A percentile compares a stretch with the other conserved stretches of the same genome.
phyloP scores from a whole-genome alignment of 2,888 invertebrate genomes.

The Temnothorax unifasciatus region DNA sequence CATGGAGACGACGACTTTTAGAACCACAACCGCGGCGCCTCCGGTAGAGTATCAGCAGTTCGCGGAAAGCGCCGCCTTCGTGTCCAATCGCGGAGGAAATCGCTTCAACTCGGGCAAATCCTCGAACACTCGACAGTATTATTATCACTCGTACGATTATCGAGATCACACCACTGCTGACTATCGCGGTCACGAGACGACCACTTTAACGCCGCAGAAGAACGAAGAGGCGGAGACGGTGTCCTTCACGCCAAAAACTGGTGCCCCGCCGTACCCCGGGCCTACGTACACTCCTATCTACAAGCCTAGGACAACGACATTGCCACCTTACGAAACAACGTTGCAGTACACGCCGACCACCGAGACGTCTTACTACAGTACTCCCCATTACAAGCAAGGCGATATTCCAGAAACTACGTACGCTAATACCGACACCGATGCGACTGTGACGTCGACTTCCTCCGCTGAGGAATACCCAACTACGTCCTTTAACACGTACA shows the following conservation, averaged over 20 bases:
- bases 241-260: slow-evolving; percentile 56
- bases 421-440: slow-evolving; percentile 65
- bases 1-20: slow-evolving; percentile 83
- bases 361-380: slow-evolving; percentile 52
- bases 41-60: slow-evolving; percentile 90
- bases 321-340: slow-evolving; percentile 72
- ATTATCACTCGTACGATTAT: slow-evolving; percentile 73
- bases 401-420: slow-evolving; percentile 72
- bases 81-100: slow-evolving; percentile 86
- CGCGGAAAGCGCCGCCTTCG: slow-evolving; percentile 93
- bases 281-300: slow-evolving; percentile 81
- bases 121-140: slow-evolving; percentile 59
- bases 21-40: slow-evolving; percentile 86
- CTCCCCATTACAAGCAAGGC: slow-evolving; percentile 73
- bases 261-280: slow-evolving; percentile 78
- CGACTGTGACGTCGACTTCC: slow-evolving; percentile 68
- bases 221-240: slow-evolving; percentile 36
- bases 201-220: background rate
- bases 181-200: slow-evolving; percentile 41
- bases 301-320: slow-evolving; percentile 78
- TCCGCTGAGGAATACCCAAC: slow-evolving; percentile 67
- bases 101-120: slow-evolving; percentile 72
- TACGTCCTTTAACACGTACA: slow-evolving; percentile 54
- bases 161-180: slow-evolving; percentile 58
- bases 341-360: slow-evolving; percentile 66